Evolutionary conservation across 2,113 vertebrate species (phyloP).

Genomic region (Cavia porcellus): DNA sequence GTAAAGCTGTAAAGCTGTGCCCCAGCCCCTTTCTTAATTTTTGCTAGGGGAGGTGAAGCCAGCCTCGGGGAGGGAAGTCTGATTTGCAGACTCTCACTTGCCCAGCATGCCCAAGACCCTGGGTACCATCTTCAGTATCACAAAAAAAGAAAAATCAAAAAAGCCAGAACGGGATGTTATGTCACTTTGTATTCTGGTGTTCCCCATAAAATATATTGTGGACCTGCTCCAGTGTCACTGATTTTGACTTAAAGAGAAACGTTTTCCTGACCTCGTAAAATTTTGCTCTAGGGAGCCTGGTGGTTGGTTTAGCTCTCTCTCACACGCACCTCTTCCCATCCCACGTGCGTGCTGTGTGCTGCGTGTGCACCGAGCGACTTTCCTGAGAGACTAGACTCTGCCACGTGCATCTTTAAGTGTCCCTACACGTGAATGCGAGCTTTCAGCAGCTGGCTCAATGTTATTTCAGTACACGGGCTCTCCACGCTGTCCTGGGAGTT

Average conservation of each 20-base stretch:
- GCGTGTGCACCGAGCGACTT: not conserved
- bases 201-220: not conserved
- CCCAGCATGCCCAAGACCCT: not conserved
- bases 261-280: not conserved
- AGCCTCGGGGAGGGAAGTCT: too few species aligned
- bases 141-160: not conserved
- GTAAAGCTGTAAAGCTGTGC: too few species aligned
- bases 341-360: not conserved
- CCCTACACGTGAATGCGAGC: not conserved
- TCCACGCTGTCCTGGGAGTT: not conserved
- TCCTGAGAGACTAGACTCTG: slow-evolving; percentile 21
- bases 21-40: too few species aligned
- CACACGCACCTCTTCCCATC: not conserved
- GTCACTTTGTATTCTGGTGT: not conserved
- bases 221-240: not conserved
- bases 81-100: not conserved
- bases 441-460: not conserved
- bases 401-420: slow-evolving; percentile 37
- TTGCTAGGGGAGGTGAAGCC: too few species aligned
- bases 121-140: not conserved
- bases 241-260: slow-evolving; percentile 39
- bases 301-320: slow-evolving; percentile 13
- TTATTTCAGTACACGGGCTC: slow-evolving; percentile 7
- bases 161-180: not conserved
- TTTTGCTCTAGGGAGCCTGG: not conserved